A percentile compares a stretch with the other conserved stretches of the same genome.
Conservation (phyloP, 2,888 invertebrate genomes). For the Aquatica leii region DNA sequence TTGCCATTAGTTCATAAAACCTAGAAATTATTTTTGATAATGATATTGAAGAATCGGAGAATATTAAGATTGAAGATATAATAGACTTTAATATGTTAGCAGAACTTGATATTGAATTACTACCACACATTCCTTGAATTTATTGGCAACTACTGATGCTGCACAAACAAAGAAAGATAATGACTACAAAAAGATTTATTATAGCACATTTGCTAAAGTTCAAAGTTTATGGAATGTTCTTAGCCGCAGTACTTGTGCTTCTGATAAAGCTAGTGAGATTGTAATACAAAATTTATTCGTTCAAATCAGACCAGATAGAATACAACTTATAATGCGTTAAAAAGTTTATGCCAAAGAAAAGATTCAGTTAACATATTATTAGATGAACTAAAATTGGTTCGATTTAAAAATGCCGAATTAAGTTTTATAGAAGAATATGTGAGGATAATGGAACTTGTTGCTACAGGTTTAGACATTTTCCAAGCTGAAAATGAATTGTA, state of each 20-base stretch:
- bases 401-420: neutral
- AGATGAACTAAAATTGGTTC: neutral
- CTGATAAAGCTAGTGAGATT: neutral
- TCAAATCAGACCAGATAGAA: conserved; percentile 10
- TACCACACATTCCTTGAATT: conserved; percentile 3
- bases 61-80: conserved; percentile 1
- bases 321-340: neutral
- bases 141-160: conserved; percentile 1
- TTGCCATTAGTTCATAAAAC: neutral
- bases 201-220: conserved; percentile 4
- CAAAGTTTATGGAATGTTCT: conserved; percentile 2
- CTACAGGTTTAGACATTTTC: conserved; percentile 10
- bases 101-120: conserved; percentile 1
- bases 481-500: neutral
- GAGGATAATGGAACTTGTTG: neutral
- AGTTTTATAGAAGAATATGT: conserved; percentile 10
- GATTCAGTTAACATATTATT: neutral
- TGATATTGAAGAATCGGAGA: neutral
- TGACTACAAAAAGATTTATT: conserved; percentile 9
- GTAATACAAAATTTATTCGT: neutral
- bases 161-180: neutral
- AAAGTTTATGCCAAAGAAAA: neutral
- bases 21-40: conserved; percentile 8
- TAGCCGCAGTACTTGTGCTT: neutral
- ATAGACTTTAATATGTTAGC: conserved; percentile 2